Conservation (phyloP, 2,797 vertebrate genomes). For the Ctenochaetus hawaiiensis region DNA sequence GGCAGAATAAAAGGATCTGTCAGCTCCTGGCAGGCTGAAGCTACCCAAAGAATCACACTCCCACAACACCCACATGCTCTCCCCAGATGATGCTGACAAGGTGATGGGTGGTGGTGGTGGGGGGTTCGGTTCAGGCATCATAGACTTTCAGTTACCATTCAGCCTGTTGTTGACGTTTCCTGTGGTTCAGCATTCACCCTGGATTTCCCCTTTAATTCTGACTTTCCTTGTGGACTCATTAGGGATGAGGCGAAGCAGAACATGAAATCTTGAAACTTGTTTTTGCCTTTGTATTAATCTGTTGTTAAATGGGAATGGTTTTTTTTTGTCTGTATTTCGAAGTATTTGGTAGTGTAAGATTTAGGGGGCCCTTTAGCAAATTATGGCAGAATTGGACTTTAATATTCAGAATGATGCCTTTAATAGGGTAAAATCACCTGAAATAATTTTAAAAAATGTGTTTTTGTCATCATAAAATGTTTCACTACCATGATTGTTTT, state of each 20-base stretch:
- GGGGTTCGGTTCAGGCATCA: slow-evolving; percentile 1
- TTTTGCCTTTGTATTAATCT: background rate
- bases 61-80: slow-evolving; percentile 61
- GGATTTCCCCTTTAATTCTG: slow-evolving; percentile 18
- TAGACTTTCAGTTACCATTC: slow-evolving; percentile 21
- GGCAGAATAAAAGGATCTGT: slow-evolving; percentile 71
- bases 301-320: slow-evolving; percentile 1
- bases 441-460: too few relatives aligned
- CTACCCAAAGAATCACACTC: slow-evolving; percentile 51
- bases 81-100: slow-evolving; percentile 47
- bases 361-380: too few relatives aligned
- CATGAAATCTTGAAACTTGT: background rate
- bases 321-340: background rate
- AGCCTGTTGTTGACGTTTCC: slow-evolving; percentile 12
- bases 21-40: slow-evolving; percentile 63
- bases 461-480: too few relatives aligned
- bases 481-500: too few relatives aligned
- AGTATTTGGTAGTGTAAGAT: too few relatives aligned
- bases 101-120: background rate
- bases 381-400: too few relatives aligned
- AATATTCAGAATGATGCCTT: too few relatives aligned
- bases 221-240: background rate
- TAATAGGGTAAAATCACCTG: too few relatives aligned
- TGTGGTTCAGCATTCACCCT: slow-evolving; percentile 6
- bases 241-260: background rate